These are phyloP conservation scores for Dendropsophus ebraccatus DNA, from an alignment of 2,113 vertebrate genomes.

Conservation along the genomic window DNA sequence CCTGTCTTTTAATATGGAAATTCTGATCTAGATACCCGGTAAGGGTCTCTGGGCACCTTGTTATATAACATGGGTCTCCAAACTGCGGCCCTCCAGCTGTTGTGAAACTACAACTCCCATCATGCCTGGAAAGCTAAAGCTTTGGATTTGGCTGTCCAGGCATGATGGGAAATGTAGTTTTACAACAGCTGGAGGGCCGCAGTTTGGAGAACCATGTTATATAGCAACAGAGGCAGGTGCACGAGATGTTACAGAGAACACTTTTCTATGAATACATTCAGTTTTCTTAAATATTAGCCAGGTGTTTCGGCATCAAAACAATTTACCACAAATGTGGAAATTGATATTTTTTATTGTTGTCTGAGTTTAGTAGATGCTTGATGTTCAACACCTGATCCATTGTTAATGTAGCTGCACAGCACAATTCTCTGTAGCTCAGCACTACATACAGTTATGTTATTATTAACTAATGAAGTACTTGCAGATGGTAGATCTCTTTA, in stretches of 20 bases:
- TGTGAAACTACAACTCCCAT: too few relatives aligned
- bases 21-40: slow-evolving; percentile 43
- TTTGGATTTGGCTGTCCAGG: too few relatives aligned
- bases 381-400: neutral
- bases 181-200: too few relatives aligned
- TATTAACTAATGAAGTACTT: neutral
- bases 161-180: too few relatives aligned
- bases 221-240: neutral
- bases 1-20: slow-evolving; percentile 46
- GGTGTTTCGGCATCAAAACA: slow-evolving; percentile 2
- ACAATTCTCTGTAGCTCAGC: neutral
- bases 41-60: neutral
- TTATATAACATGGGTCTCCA: slow-evolving; percentile 18
- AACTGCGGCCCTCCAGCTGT: too few relatives aligned
- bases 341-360: neutral
- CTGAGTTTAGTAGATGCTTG: neutral
- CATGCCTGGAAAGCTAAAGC: too few relatives aligned
- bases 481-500: neutral
- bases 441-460: neutral
- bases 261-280: slow-evolving; percentile 3
- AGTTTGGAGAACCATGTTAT: neutral
- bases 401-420: neutral
- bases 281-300: slow-evolving; percentile 21
- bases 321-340: neutral
- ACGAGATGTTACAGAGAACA: neutral